Percentiles rank a stretch among this genome's conserved stretches.
Evolutionary conservation across 2,888 invertebrate species (phyloP).

Genomic region (Lordiphosa fenestrarum): DNA sequence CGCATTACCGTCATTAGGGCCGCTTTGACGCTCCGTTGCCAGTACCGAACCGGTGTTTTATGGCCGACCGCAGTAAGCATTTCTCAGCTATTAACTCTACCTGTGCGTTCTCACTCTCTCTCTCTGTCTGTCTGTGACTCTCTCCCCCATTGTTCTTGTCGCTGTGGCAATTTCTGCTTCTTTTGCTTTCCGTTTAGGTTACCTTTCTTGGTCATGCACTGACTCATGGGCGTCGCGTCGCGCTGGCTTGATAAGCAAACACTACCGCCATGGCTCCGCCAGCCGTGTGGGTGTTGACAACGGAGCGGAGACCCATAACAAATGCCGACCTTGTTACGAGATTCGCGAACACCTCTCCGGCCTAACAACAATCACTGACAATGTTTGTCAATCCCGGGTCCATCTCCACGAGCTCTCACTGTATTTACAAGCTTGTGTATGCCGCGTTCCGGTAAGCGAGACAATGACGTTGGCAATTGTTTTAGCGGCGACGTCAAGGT

Average conservation of each 20-base stretch:
- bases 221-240: slow-evolving; percentile 55
- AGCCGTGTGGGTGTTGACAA: slow-evolving; percentile 50
- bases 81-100: slow-evolving; percentile 51
- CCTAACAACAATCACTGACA: slow-evolving; percentile 6
- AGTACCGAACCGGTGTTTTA: slow-evolving; percentile 52
- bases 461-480: slow-evolving; percentile 61
- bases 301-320: slow-evolving; percentile 23
- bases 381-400: slow-evolving; percentile 2
- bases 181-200: slow-evolving; percentile 49
- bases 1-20: slow-evolving; percentile 59
- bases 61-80: slow-evolving; percentile 37
- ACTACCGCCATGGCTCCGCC: slow-evolving; percentile 26
- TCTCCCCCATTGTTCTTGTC: slow-evolving; percentile 33
- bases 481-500: slow-evolving; percentile 61
- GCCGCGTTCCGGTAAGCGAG: slow-evolving; percentile 39
- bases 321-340: slow-evolving; percentile 43
- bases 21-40: slow-evolving; percentile 45
- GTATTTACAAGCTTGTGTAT: neutral
- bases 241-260: slow-evolving; percentile 52
- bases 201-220: slow-evolving; percentile 69
- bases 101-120: slow-evolving; percentile 28
- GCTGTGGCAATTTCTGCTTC: slow-evolving; percentile 53
- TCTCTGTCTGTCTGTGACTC: slow-evolving; percentile 10
- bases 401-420: slow-evolving; percentile 46
- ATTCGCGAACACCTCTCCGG: slow-evolving; percentile 17